A percentile compares a stretch with the other conserved stretches of the same genome.
Conservation (phyloP, 2,888 invertebrate species). For the Ophraella communa region DNA sequence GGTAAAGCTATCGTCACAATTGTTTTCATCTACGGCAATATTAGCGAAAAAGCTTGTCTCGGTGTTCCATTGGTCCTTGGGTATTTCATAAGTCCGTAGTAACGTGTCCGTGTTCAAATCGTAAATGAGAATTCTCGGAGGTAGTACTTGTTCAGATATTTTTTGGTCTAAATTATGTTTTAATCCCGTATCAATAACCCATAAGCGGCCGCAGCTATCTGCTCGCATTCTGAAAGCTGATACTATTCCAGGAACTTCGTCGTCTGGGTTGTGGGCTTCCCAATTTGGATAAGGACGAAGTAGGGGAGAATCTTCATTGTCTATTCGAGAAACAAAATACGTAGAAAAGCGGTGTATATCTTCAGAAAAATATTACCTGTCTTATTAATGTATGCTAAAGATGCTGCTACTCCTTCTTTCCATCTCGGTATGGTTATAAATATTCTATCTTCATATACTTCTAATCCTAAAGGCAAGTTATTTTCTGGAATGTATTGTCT, state of each 20-base stretch:
- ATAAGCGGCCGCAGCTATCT: slow-evolving; percentile 77
- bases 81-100: slow-evolving; percentile 71
- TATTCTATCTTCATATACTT: slow-evolving; percentile 71
- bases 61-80: slow-evolving; percentile 60
- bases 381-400: slow-evolving; percentile 73
- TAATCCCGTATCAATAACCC: slow-evolving; percentile 80
- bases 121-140: slow-evolving; percentile 72
- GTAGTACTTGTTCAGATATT: slow-evolving; percentile 54
- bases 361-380: slow-evolving; percentile 64
- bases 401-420: slow-evolving; percentile 77
- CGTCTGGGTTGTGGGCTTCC: slow-evolving; percentile 70
- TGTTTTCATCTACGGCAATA: slow-evolving; percentile 76
- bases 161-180: slow-evolving; percentile 65
- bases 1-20: slow-evolving; percentile 74
- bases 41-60: slow-evolving; percentile 76
- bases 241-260: slow-evolving; percentile 65
- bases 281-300: slow-evolving; percentile 82
- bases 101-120: slow-evolving; percentile 74
- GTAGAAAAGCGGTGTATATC: not conserved
- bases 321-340: slow-evolving; percentile 61
- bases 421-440: slow-evolving; percentile 79
- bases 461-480: slow-evolving; percentile 77
- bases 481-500: slow-evolving; percentile 72
- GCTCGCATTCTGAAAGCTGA: slow-evolving; percentile 77
- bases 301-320: slow-evolving; percentile 70